Base-by-base conservation (phyloP, 2,797 vertebrate species). In the Chloroceryle inda region DNA sequence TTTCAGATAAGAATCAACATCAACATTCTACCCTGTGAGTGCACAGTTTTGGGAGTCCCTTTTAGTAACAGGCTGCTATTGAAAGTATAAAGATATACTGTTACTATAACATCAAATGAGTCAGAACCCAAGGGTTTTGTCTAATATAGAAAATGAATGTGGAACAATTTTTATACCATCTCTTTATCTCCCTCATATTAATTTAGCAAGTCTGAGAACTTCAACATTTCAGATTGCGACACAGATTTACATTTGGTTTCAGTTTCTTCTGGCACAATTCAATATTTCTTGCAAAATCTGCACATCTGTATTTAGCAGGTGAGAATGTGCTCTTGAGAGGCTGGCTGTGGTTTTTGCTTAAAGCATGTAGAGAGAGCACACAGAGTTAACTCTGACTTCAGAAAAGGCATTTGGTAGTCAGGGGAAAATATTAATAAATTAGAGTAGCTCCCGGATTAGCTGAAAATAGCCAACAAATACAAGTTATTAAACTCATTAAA, bases 341-440 rank as follows among this genome's bases (percentile, higher is more conserved):
- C 10, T 76, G 85, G 52, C 26, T 75, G 58, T 4, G 16, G 3
- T 44, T 86, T 67, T 85, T 85, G 58, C 40, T 86, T 53, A 42
- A 37, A 85, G 38, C 37, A 72, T 64, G 15, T 58, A 75, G 58
- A 80, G 33, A 81, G 47, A 89, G 47, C 29, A 80, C 47, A 47
- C 2, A 1, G 68, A 53, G 69, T 68, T 83, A 76, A 76, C 85
- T 87, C 20, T 81, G n/a, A 86, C 69, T 77, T 71, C 64, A 82
- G 73, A 90, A 86, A 23, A 77, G 72, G 22, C 21, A 86, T 22
- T 40, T 84, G 56, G 62, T 23, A 71, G 26, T 78, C 24, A 45
- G 6, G 31, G 29, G 23, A 49, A 82, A 83, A 84, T 64, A 89
- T 37, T 26, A 82, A 81, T 68, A 78, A 92, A 90, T 84, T 84